phyloP scores from a whole-genome alignment of 1,140 invertebrate genomes.

The Drosophila baimaii region DNA sequence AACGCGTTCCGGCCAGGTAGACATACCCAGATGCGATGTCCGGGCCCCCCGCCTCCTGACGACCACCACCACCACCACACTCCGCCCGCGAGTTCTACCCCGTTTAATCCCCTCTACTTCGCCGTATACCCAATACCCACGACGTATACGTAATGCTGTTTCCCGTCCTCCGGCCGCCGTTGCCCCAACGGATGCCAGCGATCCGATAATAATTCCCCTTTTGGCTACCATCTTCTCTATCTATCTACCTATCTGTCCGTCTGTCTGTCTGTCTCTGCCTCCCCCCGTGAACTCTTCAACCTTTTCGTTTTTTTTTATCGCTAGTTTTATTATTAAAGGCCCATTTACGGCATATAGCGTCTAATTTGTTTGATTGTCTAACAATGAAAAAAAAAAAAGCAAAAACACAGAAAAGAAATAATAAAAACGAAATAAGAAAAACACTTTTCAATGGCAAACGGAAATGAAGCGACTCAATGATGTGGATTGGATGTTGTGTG shows the following conservation, averaged over 20 bases:
- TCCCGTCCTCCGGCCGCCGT: slow-evolving; percentile 14
- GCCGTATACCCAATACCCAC: slow-evolving; percentile 10
- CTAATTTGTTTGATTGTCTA: slow-evolving; percentile 83
- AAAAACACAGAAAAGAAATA: slow-evolving; percentile 47
- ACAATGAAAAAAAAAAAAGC: slow-evolving; percentile 62
- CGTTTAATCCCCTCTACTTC: slow-evolving; percentile 20
- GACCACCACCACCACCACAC: slow-evolving; percentile 24
- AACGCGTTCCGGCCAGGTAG: slow-evolving; percentile 64
- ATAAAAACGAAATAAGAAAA: slow-evolving; percentile 61
- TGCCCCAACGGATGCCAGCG: slow-evolving; percentile 43
- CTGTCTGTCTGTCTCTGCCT: slow-evolving; percentile 21
- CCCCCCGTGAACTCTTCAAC: slow-evolving; percentile 44
- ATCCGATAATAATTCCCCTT: slow-evolving; percentile 70
- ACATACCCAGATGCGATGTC: slow-evolving; percentile 26
- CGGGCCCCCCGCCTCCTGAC: slow-evolving; percentile 19
- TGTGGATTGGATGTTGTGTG: slow-evolving; percentile 17
- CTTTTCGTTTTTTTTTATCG: slow-evolving; percentile 49
- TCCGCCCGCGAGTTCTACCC: slow-evolving; percentile 31
- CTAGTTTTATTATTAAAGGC: slow-evolving; percentile 72
- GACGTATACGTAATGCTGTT: slow-evolving; percentile 34
- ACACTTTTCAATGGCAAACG: slow-evolving; percentile 70
- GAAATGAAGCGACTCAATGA: slow-evolving; percentile 67
- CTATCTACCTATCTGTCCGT: slow-evolving; percentile 12
- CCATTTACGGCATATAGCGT: slow-evolving; percentile 78
- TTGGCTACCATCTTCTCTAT: slow-evolving; percentile 58